These are phyloP conservation scores for Pheosia gnoma DNA, from an alignment of 2,888 invertebrate genomes.

Conservation along the genomic window DNA sequence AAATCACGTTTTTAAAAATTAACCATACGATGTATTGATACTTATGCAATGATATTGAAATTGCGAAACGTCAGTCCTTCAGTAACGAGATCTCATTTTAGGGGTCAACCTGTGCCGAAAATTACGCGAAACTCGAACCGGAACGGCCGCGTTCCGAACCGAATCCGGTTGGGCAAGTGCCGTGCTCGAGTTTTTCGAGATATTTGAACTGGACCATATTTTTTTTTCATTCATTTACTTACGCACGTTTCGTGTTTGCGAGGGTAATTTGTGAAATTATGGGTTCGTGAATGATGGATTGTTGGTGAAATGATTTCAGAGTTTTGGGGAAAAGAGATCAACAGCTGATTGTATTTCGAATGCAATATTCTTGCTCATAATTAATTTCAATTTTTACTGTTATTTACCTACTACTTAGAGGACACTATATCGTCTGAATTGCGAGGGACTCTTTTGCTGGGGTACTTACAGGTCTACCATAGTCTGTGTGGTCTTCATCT, in stretches of 20 bases:
- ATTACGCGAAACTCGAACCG: slow-evolving; percentile 7
- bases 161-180: slow-evolving; percentile 2
- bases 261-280: slow-evolving; percentile 6
- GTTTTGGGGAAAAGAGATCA: not conserved
- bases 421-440: no score
- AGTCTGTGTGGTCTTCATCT: not conserved
- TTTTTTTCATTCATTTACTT: slow-evolving; percentile 8
- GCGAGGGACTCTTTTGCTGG: no score
- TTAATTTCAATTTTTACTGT: not conserved
- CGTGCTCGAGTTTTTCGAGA: slow-evolving; percentile 7
- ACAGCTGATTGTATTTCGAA: not conserved
- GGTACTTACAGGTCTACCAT: no score
- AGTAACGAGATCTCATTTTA: slow-evolving; percentile 9
- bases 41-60: slow-evolving; percentile 1
- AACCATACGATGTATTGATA: not conserved
- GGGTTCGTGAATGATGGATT: slow-evolving; percentile 1
- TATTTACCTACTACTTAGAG: no score
- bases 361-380: not conserved
- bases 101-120: slow-evolving; percentile 9
- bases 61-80: slow-evolving; percentile 1
- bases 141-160: slow-evolving; percentile 1
- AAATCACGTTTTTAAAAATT: not conserved
- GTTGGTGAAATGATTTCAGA: not conserved
- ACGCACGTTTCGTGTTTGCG: slow-evolving; percentile 1
- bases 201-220: slow-evolving; percentile 1